A percentile compares a stretch with the other conserved stretches of the same genome.
These are phyloP conservation scores for Augochlorella aurata DNA, from an alignment of 2,888 invertebrate genomes.

Conservation along the genomic window DNA sequence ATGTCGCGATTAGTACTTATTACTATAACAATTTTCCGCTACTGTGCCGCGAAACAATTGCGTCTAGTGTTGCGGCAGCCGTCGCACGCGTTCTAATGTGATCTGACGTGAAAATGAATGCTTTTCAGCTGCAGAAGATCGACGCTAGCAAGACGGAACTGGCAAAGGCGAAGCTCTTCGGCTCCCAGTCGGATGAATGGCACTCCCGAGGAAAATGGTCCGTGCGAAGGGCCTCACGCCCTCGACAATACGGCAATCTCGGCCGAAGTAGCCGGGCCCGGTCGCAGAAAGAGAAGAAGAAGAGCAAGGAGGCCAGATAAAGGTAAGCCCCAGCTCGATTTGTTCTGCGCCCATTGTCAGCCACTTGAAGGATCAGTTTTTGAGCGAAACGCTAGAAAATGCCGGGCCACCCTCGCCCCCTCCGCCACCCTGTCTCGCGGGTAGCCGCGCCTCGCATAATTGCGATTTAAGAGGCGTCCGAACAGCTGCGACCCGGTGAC, in stretches of 20 bases:
- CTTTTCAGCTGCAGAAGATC: no score
- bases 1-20: no score
- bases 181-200: conserved; percentile 64
- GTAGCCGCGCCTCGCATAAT: conserved; percentile 73
- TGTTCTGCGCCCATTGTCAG: conserved; percentile 69
- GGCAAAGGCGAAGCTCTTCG: conserved; percentile 16
- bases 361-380: conserved; percentile 70
- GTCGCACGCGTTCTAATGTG: no score
- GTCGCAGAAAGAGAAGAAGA: conserved; percentile 28
- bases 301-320: conserved; percentile 40
- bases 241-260: conserved; percentile 68
- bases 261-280: conserved; percentile 9
- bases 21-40: no score
- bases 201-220: conserved; percentile 68
- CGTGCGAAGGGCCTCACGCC: conserved; percentile 67
- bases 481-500: conserved; percentile 72
- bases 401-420: conserved; percentile 23
- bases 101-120: no score
- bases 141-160: not conserved
- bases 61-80: no score
- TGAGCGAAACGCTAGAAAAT: conserved; percentile 71
- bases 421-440: conserved; percentile 29
- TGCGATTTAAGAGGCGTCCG: conserved; percentile 77
- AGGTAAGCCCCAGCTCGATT: conserved; percentile 62
- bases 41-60: no score